A percentile compares a stretch with the other conserved stretches of the same genome.
Conservation (phyloP, 2,888 invertebrate species). For the Drosophila mercatorum region DNA sequence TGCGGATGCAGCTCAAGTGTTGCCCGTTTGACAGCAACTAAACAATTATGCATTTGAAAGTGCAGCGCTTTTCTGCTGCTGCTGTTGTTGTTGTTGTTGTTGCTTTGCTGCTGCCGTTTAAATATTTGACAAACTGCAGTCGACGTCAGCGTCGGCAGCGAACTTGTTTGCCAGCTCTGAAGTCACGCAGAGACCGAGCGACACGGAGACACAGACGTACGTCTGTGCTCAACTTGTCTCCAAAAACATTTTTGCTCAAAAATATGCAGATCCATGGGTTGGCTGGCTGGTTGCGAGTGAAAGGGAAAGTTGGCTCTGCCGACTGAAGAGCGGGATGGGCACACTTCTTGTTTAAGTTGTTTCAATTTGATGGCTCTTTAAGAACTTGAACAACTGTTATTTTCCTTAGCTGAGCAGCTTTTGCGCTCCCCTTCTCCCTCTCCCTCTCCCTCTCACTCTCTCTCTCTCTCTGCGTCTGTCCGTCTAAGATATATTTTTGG, state of each 20-base stretch:
- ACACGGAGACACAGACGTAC: conserved; percentile 1
- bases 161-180: conserved; percentile 23
- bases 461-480: no score
- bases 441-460: not conserved
- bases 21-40: conserved; percentile 17
- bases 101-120: conserved; percentile 28
- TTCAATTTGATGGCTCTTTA: conserved; percentile 54
- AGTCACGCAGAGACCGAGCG: conserved; percentile 8
- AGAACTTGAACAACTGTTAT: conserved; percentile 54
- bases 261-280: conserved; percentile 15
- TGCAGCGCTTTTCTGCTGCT: conserved; percentile 21
- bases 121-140: conserved; percentile 58
- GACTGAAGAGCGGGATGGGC: conserved; percentile 2
- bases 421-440: not conserved
- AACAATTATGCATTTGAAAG: conserved; percentile 57
- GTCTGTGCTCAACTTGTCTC: conserved; percentile 31
- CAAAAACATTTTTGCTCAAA: conserved; percentile 41
- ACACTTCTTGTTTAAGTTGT: conserved; percentile 41
- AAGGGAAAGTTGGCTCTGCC: not conserved
- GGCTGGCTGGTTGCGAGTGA: not conserved
- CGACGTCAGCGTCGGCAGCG: not conserved
- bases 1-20: conserved; percentile 5
- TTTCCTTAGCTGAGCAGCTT: conserved; percentile 7
- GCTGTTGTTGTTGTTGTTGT: conserved; percentile 2
- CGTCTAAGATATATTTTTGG: conserved; percentile 19